Base-by-base conservation (phyloP, 2,888 invertebrate genomes). In the Hypena proboscidalis region DNA sequence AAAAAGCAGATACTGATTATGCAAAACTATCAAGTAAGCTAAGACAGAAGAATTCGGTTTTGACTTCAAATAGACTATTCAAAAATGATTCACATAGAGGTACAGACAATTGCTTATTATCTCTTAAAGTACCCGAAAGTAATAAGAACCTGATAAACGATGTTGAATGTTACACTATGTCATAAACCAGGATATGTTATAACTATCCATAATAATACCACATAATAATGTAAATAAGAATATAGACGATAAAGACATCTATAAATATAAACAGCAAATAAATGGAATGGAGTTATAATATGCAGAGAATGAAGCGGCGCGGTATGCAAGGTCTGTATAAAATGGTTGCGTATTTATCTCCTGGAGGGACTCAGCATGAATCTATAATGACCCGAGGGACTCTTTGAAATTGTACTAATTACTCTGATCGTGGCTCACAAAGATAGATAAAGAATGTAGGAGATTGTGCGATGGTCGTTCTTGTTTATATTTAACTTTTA, bases 341-440 rank as follows among this genome's bases (percentile, higher is more conserved):
- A 47, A 48, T 50, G 56, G 21, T 34, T 11, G 36, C 42, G 26
- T 37, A 48, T 58, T 46, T 42, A 56, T 48, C 32, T 40, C 43
- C 46, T 29, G 14, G 23, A 22, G 44, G 46, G 48, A 43, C 43
- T 39, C 41, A 23, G 39, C 51, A 44, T 64, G 64, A 63, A 67
- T 67, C 39, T 49, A 43, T 64, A 66, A 64, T 62, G 63, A 42
- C 29, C 26, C 36, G 2, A 34, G 45, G 48, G 52, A 46, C 42
- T 31, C 31, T 10, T 33, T 36, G 30, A 43, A 56, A 54, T 58
- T 58, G 63, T 49, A 45, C 44, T 51, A 62, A 63, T 66, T 56
- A 47, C 46, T 47, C 49, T 43, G 20, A 50, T 45, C 37, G 39
- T 23, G 29, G 21, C 36, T 39, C 22, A 11, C 20, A 25, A 46